Base-by-base conservation (phyloP, 2,888 invertebrate genomes). In the Eurytoma californica region DNA sequence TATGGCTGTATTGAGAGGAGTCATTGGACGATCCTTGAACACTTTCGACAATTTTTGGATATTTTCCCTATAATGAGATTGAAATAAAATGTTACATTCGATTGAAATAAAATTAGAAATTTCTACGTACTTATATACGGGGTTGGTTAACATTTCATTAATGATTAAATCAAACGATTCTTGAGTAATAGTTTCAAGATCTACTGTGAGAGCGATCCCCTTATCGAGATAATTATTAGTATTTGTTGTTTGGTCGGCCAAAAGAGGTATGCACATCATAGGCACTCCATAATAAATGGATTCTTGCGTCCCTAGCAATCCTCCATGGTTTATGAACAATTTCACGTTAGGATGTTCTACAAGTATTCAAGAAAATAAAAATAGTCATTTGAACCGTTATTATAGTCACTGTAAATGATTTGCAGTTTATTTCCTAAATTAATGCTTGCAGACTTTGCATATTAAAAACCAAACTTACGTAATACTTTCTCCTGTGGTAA, bases 261-360 rank as follows among this genome's bases (percentile, higher is more conserved):
- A 87, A 13, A 89, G 75, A 9, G 89, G 89, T 30, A 90, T 82
- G 20, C 89, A 88, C 51, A 90, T 84, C 85, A 89, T 85, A 0
- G 89, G 90, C 1, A 89, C 87, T 0, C 85, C 89, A 30, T 82
- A 88, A 76, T 85, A 82, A 79, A 89, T 82, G 3, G 90, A 85
- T 74, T 90, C 90, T 72, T 87, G 87, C 3, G 86, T 86, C 5
- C 90, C 86, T 84, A 90, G 84, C 3, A 88, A 82, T 3, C 90
- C 90, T 3, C 90, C 88, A 16, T 90, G 90, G 7, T 88, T 89
- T 58, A 90, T 84, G 68, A 90, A 90, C 5, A 84, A 86, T 78
- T 80, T 86, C 20, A 88, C 69, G 51, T 89, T 89, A 39, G 82
- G 85, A 73, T 90, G 89, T 3, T 87, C 90, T 90, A 78, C 16